Evolutionary conservation across 2,113 vertebrate genomes (phyloP), one percentile per base, ranked within the genome.

Genomic region (Pardalotus punctatus): DNA sequence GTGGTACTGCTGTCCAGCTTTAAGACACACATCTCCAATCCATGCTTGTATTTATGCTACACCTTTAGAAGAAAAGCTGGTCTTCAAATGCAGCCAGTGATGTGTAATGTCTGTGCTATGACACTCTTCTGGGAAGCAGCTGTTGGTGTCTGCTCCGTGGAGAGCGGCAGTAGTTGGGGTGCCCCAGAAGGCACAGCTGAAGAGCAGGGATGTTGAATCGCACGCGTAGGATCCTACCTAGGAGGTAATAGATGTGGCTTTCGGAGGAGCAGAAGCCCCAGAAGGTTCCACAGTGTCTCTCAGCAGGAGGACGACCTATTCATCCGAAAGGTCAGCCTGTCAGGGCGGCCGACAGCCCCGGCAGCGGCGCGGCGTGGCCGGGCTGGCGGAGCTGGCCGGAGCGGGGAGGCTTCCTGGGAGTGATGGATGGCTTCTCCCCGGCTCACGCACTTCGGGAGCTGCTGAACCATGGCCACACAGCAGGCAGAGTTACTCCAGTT

Each of bases 11-110:
- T 96, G 51, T 96, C 96, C 96, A 93, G 69, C 96, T 97, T 91
- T 48, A 81, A 89, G 90, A 94, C 88, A 85, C 67, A 8, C 89
- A 94, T 96, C 97, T 96, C 92, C 94, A 94, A 93, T 94, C 66
- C 43, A 6, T 70, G 92, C 85, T 90, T 62, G 42, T 83, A 84
- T 97, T 97, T 97, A 43, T 54, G 56, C 27, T 81, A 31, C 28
- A 10, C 43, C 71, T 74, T 85, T 82, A 86, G 74, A 67, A 69
- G 47, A 43, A 27, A 25, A 12, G 3, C 2, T 21, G 15, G 53
- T 78, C 38, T 64, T 74, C 67, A 81, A 79, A 23, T 35, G 43
- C 35, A 22, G 35, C 45, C 47, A 33, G 0, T 64, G 62, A 6
- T 1, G 25, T 60, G 43, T 70, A 54, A 25, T 7, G 6, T 56